Conservation (phyloP, 2,888 invertebrate genomes). For the Lapara coniferarum region DNA sequence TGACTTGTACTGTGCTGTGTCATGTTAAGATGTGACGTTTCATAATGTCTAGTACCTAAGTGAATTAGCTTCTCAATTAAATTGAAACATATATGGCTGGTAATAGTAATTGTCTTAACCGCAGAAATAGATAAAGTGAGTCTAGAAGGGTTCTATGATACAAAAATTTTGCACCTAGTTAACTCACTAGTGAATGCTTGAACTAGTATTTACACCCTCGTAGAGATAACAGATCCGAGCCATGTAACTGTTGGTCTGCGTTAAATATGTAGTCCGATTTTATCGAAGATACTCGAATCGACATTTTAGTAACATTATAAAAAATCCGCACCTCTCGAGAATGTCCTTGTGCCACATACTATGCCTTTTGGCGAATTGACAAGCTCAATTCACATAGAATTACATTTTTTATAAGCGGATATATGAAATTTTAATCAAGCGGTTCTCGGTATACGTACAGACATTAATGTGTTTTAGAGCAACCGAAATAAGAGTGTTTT, state of each 20-base stretch:
- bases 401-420: slow-evolving; percentile 15
- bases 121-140: no score
- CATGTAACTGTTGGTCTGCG: background rate
- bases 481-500: background rate
- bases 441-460: background rate
- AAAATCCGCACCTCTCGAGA: background rate
- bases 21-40: no score
- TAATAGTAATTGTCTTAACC: no score
- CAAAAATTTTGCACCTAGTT: no score
- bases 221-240: no score
- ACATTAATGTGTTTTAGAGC: background rate
- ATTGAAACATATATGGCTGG: no score
- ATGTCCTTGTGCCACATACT: slow-evolving; percentile 19
- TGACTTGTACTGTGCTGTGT: no score
- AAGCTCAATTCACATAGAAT: background rate
- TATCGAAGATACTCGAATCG: background rate
- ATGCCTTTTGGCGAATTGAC: background rate
- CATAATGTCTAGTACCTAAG: no score
- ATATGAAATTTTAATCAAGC: background rate
- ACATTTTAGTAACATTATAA: background rate
- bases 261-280: background rate
- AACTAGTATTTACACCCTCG: no score
- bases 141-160: no score
- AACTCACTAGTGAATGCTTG: no score
- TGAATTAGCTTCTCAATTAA: no score